Evolutionary conservation across 2,113 vertebrate species (phyloP).

Genomic region (Sinocyclocheilus grahami): DNA sequence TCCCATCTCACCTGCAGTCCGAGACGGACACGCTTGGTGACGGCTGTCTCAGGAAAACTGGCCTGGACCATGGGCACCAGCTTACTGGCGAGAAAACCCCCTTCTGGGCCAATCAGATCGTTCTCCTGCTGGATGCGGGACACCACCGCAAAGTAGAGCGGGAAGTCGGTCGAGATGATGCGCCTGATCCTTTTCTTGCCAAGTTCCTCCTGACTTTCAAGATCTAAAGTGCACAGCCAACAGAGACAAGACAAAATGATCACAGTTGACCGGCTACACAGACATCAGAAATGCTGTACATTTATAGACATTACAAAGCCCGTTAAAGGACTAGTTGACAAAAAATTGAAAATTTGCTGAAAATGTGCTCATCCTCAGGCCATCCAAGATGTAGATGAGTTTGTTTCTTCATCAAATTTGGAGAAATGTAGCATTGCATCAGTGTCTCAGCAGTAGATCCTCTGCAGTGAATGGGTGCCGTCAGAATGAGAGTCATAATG

Average conservation of each 20-base stretch:
- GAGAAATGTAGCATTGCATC: too few species aligned
- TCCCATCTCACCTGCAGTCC: slow-evolving; percentile 90
- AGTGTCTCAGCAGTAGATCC: too few species aligned
- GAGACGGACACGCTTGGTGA: slow-evolving; percentile 93
- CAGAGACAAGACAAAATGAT: background rate
- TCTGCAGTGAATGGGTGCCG: too few species aligned
- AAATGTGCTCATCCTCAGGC: too few species aligned
- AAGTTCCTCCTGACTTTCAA: slow-evolving; percentile 92
- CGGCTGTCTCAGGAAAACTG: slow-evolving; percentile 88
- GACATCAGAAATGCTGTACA: too few species aligned
- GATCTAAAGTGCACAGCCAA: slow-evolving; percentile 72
- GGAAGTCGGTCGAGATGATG: slow-evolving; percentile 95
- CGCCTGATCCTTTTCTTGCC: slow-evolving; percentile 91
- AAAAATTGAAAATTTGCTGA: too few species aligned
- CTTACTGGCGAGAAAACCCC: slow-evolving; percentile 86
- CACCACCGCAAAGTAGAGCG: slow-evolving; percentile 94
- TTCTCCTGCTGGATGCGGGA: slow-evolving; percentile 92
- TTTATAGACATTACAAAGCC: too few species aligned
- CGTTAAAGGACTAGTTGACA: too few species aligned
- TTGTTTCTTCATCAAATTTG: too few species aligned
- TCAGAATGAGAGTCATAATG: too few species aligned
- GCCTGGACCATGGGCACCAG: slow-evolving; percentile 91
- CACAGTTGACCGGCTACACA: background rate
- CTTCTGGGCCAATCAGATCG: slow-evolving; percentile 89
- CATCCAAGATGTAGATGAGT: too few species aligned